Base-by-base conservation (phyloP, 2,113 vertebrate species). In the Amphiprion percula region DNA sequence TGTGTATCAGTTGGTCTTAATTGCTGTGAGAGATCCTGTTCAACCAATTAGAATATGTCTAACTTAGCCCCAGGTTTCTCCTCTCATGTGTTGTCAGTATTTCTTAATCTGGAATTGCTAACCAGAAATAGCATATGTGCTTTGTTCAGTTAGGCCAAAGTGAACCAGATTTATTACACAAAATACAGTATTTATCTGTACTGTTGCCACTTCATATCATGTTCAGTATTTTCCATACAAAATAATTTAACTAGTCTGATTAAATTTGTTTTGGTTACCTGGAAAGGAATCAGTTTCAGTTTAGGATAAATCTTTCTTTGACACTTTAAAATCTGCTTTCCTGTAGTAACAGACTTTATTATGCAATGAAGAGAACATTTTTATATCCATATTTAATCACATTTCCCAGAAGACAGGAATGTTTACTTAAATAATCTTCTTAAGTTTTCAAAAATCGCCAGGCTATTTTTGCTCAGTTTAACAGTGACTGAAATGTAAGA, bases 141-240 rank as follows among this genome's bases (percentile, higher is more conserved):
- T 33, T 33, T 8, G 5, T 33, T 33, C 30, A 33, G 7, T 33
- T 5, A 3, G 30, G 3, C 30, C 30, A 33, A 5, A 6, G 30
- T 33, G 41, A 44, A 44, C 41, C 41, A 44, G 39, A 65, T 44
- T 44, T 15, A 44, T 44, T 44, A 44, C 14, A 44, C 11, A 3
- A 44, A 1, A 44, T 44, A 15, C 14, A 44, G 12, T 14, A 4
- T 44, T 14, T 15, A 15, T 44, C 11, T 44, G 7, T 44, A 44
- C 10, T 44, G 41, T 11, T 44, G 3, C 11, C 11, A 44, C 10
- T 44, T 19, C 19, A 49, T 19, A 19, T 49, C 44, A 46, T 46
- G 4, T 15, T 46, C 14, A 37, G 33, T 9, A 17, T 74, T 70
- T 68, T 77, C 54, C 68, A 60, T 61, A 50, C 17, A 60, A 37